Evolutionary conservation across 2,888 invertebrate species (phyloP).

Genomic region (Diarsia rubi): DNA sequence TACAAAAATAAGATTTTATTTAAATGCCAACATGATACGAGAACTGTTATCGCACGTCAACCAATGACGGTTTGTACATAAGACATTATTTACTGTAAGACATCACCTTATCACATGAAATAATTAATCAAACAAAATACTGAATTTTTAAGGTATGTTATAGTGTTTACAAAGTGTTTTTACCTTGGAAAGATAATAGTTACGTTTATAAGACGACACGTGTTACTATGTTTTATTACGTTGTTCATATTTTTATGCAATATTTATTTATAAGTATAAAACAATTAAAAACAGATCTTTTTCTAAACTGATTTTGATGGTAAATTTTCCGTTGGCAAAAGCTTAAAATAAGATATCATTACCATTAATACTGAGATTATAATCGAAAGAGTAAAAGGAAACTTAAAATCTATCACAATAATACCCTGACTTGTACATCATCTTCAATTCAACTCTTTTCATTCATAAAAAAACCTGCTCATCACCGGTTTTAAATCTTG

Average conservation of each 20-base stretch:
- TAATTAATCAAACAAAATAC: constrained; percentile 44
- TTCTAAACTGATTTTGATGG: not conserved
- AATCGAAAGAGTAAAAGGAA: not conserved
- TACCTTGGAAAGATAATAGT: constrained; percentile 34
- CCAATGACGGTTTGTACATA: constrained; percentile 18
- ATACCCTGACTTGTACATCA: constrained; percentile 47
- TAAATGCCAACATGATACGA: constrained; percentile 20
- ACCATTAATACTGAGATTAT: constrained; percentile 4
- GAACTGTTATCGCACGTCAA: constrained; percentile 22
- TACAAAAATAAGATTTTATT: constrained; percentile 41
- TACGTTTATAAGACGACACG: not conserved
- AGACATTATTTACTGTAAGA: constrained; percentile 47
- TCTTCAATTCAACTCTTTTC: not conserved
- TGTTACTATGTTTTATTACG: not conserved
- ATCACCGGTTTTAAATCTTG: not conserved
- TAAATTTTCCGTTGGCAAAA: constrained; percentile 1
- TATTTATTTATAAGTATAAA: not conserved
- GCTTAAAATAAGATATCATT: constrained; percentile 3
- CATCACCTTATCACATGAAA: constrained; percentile 39
- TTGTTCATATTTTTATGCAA: not conserved
- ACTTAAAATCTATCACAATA: constrained; percentile 32
- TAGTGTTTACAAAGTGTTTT: constrained; percentile 12
- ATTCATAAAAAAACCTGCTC: not conserved
- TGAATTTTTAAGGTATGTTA: constrained; percentile 39
- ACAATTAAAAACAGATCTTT: not conserved